These are phyloP conservation scores for Drosophila virilis DNA, from an alignment of 1,140 invertebrate species.

Conservation along the genomic window DNA sequence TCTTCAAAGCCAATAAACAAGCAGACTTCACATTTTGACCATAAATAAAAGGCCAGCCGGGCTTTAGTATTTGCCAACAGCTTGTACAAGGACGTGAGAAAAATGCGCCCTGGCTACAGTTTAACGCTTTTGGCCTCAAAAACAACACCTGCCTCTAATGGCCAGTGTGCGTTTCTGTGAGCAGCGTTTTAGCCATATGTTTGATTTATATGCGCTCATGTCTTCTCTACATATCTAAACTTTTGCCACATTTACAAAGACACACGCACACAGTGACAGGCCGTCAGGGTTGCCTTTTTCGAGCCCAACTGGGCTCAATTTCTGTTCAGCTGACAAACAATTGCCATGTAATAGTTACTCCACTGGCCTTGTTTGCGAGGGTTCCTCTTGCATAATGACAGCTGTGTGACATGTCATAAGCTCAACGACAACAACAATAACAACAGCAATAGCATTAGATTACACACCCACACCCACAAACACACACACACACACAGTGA, in stretches of 20 bases:
- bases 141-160: slow-evolving; percentile 57
- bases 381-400: slow-evolving; percentile 65
- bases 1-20: slow-evolving; percentile 50
- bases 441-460: slow-evolving; percentile 20
- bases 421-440: slow-evolving; percentile 22
- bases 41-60: slow-evolving; percentile 61
- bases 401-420: slow-evolving; percentile 68
- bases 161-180: slow-evolving; percentile 20
- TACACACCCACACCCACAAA: slow-evolving; percentile 1
- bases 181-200: slow-evolving; percentile 32
- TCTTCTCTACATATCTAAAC: slow-evolving; percentile 33
- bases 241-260: slow-evolving; percentile 34
- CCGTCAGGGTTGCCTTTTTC: background rate
- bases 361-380: slow-evolving; percentile 36
- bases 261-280: background rate
- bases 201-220: slow-evolving; percentile 55
- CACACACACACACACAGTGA: slow-evolving; percentile 28
- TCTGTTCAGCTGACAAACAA: slow-evolving; percentile 52
- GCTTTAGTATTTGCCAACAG: slow-evolving; percentile 56
- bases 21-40: slow-evolving; percentile 55
- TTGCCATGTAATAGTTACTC: slow-evolving; percentile 66
- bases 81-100: slow-evolving; percentile 46
- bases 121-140: background rate
- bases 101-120: slow-evolving; percentile 34
- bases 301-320: slow-evolving; percentile 5